A percentile compares a stretch with the other conserved stretches of the same genome.
Evolutionary conservation across 2,797 vertebrate species (phyloP).

Genomic region (Sebastes itinus): DNA sequence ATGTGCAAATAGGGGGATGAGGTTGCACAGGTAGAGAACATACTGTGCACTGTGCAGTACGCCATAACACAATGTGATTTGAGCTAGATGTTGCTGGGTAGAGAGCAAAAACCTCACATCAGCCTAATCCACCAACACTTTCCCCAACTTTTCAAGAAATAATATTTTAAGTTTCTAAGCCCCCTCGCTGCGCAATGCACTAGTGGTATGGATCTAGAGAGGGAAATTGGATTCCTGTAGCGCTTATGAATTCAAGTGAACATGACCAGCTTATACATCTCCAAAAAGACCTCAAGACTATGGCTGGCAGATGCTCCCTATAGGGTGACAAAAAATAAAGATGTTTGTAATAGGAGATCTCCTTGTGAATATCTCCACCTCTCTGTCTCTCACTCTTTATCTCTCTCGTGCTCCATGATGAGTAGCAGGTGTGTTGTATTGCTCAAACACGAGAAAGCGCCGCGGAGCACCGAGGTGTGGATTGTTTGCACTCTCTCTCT

Average conservation of each 20-base stretch:
- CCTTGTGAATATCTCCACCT: slow-evolving; percentile 32
- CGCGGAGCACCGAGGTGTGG: slow-evolving; percentile 32
- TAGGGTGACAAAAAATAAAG: neutral
- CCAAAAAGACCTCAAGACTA: slow-evolving; percentile 32
- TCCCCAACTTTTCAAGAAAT: slow-evolving; percentile 56
- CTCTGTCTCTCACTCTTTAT: slow-evolving; percentile 35
- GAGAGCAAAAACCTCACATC: slow-evolving; percentile 23
- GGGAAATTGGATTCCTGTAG: slow-evolving; percentile 66
- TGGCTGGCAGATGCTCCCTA: slow-evolving; percentile 19
- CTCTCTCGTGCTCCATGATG: slow-evolving; percentile 31
- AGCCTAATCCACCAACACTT: slow-evolving; percentile 60
- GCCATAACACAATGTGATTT: slow-evolving; percentile 11
- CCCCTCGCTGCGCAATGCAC: slow-evolving; percentile 31
- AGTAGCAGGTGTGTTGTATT: slow-evolving; percentile 56
- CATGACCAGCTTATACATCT: slow-evolving; percentile 66
- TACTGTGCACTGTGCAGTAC: neutral
- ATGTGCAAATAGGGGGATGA: slow-evolving; percentile 32
- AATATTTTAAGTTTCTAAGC: slow-evolving; percentile 69
- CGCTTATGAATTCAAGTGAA: slow-evolving; percentile 66
- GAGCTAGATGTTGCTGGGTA: neutral
- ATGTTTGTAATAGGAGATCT: slow-evolving; percentile 46
- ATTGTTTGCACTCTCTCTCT: slow-evolving; percentile 60
- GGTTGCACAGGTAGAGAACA: slow-evolving; percentile 22
- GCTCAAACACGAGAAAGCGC: slow-evolving; percentile 52
- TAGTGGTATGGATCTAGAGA: slow-evolving; percentile 55